These are phyloP conservation scores for Scaptomyza montana DNA, from an alignment of 1,140 invertebrate species.

Conservation along the genomic window DNA sequence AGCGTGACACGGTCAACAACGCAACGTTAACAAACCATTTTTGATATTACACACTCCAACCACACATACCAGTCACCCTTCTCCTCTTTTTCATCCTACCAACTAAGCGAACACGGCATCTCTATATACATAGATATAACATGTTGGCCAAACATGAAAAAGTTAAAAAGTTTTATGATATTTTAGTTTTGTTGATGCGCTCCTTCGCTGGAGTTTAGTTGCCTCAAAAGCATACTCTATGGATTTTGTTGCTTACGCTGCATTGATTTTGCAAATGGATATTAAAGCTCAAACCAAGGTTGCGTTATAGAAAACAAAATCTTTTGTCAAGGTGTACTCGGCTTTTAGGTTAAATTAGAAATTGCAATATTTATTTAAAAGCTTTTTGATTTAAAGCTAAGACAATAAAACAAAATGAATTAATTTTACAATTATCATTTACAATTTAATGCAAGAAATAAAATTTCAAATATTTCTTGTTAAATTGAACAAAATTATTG, in stretches of 20 bases:
- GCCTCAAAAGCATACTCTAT: conserved; percentile 10
- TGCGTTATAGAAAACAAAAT: not conserved
- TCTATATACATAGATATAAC: conserved; percentile 15
- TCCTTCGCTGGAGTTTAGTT: conserved; percentile 30
- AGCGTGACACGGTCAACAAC: conserved; percentile 77
- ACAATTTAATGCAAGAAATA: not conserved
- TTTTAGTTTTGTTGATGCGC: conserved; percentile 63
- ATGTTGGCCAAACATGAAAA: conserved; percentile 43
- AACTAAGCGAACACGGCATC: conserved; percentile 2
- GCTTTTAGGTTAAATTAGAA: not conserved
- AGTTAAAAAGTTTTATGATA: conserved; percentile 77
- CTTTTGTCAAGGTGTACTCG: not conserved
- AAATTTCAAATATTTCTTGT: too few relatives aligned
- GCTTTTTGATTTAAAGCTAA: not conserved
- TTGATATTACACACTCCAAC: conserved; percentile 54
- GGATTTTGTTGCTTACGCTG: conserved; percentile 23
- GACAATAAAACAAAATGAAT: not conserved
- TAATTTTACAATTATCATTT: not conserved
- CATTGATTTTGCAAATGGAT: conserved; percentile 44
- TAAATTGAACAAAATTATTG: too few relatives aligned
- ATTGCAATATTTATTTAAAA: not conserved
- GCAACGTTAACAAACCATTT: conserved; percentile 71
- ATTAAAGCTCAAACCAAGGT: not conserved
- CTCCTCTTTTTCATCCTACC: not conserved
- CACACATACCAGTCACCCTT: not conserved